Evolutionary conservation across 2,113 vertebrate genomes (phyloP), one percentile per base, ranked within the genome.

Genomic region (Mus spicilegus): DNA sequence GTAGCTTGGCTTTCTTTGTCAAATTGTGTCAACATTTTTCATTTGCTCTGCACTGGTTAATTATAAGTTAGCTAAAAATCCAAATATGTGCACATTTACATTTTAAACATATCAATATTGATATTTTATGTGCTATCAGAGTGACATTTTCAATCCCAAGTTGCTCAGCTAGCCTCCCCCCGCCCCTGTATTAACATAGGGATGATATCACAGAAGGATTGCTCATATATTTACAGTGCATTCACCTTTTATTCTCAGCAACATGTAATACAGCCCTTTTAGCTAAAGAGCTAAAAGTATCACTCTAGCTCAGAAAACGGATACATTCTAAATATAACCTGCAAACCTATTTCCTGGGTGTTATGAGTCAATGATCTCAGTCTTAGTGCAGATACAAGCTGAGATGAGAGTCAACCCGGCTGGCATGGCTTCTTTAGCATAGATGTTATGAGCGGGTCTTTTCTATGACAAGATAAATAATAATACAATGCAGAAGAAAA

Each of bases 271-370:
- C 20, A 75, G n/a, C 72, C 36, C 39, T 49, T 94, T 80, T 76
- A 70, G 54, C 61, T 90, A 61, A 39, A 72, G 67, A 93, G 86
- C 33, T 65, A n/a, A 92, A 88, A 82, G 26, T 54, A 94, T 42
- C 22, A 28, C 17, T 49, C 12, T 28, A 76, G 86, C 92, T 96
- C 61, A 81, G 80, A 96, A 90, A 90, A 86, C 22, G 73, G 46
- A 88, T 49, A 24, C n/a, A 54, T 67, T 70, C 72, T 86, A 91
- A 78, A 82, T 33, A 63, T 36, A 90, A 77, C 54, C 76, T 73
- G 46, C 49, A 93, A 92, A 67, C 16, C 58, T 36, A 75, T 84
- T 92, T 93, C 58, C 51, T 90, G 65, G 51, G 1, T 92, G 26
- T 91, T 85, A 24, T 7, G 46, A 81, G 65, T 63, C 87, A 24